Base-by-base conservation (phyloP, 2,888 invertebrate species). In the Ctenicera cuprea region DNA sequence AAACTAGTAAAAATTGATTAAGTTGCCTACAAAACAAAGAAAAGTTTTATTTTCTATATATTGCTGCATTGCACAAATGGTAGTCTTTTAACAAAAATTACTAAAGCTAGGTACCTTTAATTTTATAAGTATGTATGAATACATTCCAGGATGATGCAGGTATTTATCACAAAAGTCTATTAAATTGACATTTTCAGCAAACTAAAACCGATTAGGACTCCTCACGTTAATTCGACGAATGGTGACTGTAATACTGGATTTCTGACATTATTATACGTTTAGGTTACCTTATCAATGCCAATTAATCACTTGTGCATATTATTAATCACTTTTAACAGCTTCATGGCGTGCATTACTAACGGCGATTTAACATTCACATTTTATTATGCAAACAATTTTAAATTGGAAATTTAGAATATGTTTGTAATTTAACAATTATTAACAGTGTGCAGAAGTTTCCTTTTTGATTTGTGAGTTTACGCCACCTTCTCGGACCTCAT, bases 151-250 rank as follows among this genome's bases (percentile, higher is more conserved):
- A 37, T 73, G 30, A 70, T 41, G 52, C 30, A 68, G 37, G 22
- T 48, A 69, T 71, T 63, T 71, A 73, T 73, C 73, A 73, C 73
- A 73, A 73, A 69, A 33, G 61, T 52, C 45, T 64, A 52, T 73
- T 59, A 45, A 73, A 73, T 73, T 73, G 73, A 73, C 73, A 73
- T 73, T 48, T 73, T 73, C 63, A 63, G 62, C 52, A 72, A 72
- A 62, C 33, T 16, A 72, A 72, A 72, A 50, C 45, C 61, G 18
- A 63, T 72, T 72, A 61, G 66, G 65, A 61, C 59, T 63, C 70
- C 38, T 50, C 54, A 22, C 45, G 48, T 57, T 62, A 41, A 43
- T 64, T 64, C 54, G 62, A 61, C 48, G 57, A 69, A 61, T 61
- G 41, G 45, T 57, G 54, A 63, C 41, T 57, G 41, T 65, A 71